phyloP scores from a whole-genome alignment of 2,113 vertebrate species.

The Strix aluco region DNA sequence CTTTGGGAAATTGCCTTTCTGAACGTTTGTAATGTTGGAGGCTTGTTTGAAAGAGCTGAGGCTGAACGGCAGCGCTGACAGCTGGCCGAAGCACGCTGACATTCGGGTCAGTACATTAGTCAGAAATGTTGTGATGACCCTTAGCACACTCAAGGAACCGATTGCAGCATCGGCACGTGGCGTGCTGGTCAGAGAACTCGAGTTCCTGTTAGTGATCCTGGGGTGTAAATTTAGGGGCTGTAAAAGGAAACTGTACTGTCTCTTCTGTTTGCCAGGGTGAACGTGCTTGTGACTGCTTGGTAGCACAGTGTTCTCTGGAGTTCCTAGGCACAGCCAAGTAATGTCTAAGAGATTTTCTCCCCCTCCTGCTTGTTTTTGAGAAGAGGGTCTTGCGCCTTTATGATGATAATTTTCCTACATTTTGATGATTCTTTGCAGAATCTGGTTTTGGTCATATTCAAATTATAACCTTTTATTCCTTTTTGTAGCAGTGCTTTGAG shows the following conservation, averaged over 20 bases:
- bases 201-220: not conserved
- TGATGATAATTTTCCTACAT: not conserved
- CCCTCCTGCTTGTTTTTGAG: not conserved
- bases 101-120: not conserved
- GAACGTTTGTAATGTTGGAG: not conserved
- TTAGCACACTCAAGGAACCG: not conserved
- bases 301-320: not conserved
- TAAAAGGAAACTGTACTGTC: not conserved
- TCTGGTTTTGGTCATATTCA: not conserved
- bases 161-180: not conserved
- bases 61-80: not conserved
- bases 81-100: not conserved
- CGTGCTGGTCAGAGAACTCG: not conserved
- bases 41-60: not conserved
- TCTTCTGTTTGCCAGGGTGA: not conserved
- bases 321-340: not conserved
- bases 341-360: not conserved
- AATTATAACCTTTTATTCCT: not conserved
- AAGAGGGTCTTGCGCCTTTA: not conserved
- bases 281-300: not conserved
- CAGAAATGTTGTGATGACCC: not conserved
- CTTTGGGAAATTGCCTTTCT: not conserved
- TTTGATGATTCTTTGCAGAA: not conserved
- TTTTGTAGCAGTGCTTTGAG: not conserved
- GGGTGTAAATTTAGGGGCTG: constrained; percentile 9